Evolutionary conservation across 2,113 vertebrate genomes (phyloP).

Genomic region (Alces alces): DNA sequence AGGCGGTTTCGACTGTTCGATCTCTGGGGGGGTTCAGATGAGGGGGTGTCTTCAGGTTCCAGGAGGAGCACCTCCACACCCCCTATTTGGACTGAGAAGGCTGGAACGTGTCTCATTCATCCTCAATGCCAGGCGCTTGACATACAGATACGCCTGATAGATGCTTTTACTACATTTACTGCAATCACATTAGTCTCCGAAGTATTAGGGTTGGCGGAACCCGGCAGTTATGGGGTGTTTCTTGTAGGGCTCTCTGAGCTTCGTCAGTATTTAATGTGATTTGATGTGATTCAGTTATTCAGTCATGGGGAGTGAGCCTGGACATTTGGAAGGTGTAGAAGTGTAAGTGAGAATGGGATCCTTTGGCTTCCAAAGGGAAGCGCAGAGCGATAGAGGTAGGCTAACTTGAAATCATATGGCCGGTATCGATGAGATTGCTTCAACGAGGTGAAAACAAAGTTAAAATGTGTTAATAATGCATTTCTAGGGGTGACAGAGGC

Average conservation of each 20-base stretch:
- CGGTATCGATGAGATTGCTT: not conserved
- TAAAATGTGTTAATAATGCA: not conserved
- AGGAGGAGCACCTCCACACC: not conserved
- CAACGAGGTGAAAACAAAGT: not conserved
- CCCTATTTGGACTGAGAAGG: not conserved
- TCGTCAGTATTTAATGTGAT: not conserved
- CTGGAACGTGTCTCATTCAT: not conserved
- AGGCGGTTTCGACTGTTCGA: not conserved
- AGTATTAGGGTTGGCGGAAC: not conserved
- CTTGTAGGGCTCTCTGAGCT: not conserved
- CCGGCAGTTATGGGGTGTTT: not conserved
- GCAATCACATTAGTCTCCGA: not conserved
- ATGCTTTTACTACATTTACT: not conserved
- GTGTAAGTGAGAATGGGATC: not conserved
- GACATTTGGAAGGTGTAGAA: not conserved
- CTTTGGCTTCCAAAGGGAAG: not conserved
- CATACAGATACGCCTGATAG: too few relatives aligned
- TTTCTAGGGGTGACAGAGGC: slow-evolving; percentile 90
- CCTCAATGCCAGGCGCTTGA: not conserved
- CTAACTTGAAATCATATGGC: not conserved
- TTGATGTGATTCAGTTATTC: not conserved
- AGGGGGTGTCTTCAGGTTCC: not conserved
- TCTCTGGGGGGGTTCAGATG: not conserved
- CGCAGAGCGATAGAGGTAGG: not conserved
- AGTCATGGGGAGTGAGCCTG: not conserved